These are phyloP conservation scores for Drosophila repletoides DNA, from an alignment of 1,140 invertebrate species.

Conservation along the genomic window DNA sequence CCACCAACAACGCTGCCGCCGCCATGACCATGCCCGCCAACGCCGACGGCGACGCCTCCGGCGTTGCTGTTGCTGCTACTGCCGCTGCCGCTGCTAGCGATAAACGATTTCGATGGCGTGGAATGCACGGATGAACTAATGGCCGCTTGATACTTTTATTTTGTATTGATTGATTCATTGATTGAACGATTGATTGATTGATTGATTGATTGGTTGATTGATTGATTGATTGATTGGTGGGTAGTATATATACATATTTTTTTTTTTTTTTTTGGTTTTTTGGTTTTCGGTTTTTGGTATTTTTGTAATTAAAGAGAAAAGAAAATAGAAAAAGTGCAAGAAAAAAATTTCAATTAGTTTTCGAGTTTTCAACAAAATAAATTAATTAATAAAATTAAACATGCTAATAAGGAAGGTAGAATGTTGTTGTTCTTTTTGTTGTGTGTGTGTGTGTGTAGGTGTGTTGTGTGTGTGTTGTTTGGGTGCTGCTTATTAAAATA, in stretches of 20 bases:
- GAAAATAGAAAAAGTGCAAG: slow-evolving; percentile 79
- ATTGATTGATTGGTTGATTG: slow-evolving; percentile 32
- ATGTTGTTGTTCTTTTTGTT: slow-evolving; percentile 8
- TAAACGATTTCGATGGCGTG: slow-evolving; percentile 85
- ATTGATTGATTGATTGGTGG: slow-evolving; percentile 13
- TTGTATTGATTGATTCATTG: slow-evolving; percentile 33
- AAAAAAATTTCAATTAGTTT: slow-evolving; percentile 75
- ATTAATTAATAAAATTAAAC: slow-evolving; percentile 56
- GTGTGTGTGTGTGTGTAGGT: neutral
- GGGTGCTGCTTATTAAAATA: slow-evolving; percentile 49
- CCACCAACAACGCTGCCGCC: slow-evolving; percentile 67
- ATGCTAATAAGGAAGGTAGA: slow-evolving; percentile 34
- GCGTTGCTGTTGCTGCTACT: slow-evolving; percentile 35
- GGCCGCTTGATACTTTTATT: slow-evolving; percentile 82
- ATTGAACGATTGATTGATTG: slow-evolving; percentile 21
- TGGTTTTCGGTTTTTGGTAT: slow-evolving; percentile 31
- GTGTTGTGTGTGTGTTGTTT: slow-evolving; percentile 14
- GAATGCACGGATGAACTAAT: slow-evolving; percentile 84
- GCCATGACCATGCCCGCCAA: slow-evolving; percentile 59
- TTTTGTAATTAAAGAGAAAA: slow-evolving; percentile 62
- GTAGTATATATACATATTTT: slow-evolving; percentile 5
- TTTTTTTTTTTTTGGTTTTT: slow-evolving; percentile 6
- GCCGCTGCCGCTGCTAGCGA: slow-evolving; percentile 65
- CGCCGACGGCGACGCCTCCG: slow-evolving; percentile 33
- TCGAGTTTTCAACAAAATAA: slow-evolving; percentile 66